phyloP scores from a whole-genome alignment of 1,140 invertebrate genomes.

The Ditylenchus dipsaci region DNA sequence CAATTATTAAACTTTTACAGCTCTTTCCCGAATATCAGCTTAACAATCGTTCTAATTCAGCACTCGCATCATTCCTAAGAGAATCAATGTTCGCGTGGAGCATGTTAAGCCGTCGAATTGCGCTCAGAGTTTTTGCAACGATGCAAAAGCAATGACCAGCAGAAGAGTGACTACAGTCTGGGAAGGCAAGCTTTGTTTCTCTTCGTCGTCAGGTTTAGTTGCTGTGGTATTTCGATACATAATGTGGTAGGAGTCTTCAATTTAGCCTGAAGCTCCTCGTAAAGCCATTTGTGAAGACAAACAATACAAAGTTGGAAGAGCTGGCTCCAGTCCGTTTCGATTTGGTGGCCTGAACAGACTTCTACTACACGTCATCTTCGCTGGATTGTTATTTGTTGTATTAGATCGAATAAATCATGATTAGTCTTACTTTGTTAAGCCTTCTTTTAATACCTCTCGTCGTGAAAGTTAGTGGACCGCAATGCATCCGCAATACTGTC shows the following conservation, averaged over 20 bases:
- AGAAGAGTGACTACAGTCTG: constrained; percentile 47
- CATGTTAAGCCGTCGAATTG: constrained; percentile 96
- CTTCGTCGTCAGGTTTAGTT: constrained; percentile 33
- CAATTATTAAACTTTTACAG: too few species aligned
- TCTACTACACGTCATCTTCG: constrained; percentile 70
- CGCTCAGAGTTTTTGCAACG: constrained; percentile 87
- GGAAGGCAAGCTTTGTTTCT: constrained; percentile 35
- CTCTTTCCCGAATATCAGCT: too few species aligned
- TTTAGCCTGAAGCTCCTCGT: constrained; percentile 47
- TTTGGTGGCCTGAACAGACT: constrained; percentile 67
- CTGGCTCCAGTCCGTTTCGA: constrained; percentile 54
- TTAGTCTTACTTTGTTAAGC: background rate
- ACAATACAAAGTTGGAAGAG: constrained; percentile 38
- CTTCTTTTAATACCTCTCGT: background rate
- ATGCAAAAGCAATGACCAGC: constrained; percentile 55
- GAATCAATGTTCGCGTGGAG: constrained; percentile 92
- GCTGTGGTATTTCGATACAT: too few species aligned
- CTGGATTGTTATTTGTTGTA: constrained; percentile 24
- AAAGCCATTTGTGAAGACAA: constrained; percentile 45
- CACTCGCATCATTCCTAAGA: constrained; percentile 78
- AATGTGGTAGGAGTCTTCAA: background rate
- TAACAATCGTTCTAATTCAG: too few species aligned
- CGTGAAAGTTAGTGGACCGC: too few species aligned
- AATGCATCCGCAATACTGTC: too few species aligned
- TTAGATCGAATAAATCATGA: background rate